A percentile compares a stretch with the other conserved stretches of the same genome.
Evolutionary conservation across 2,113 vertebrate species (phyloP).

Genomic region (Grantiella picta): DNA sequence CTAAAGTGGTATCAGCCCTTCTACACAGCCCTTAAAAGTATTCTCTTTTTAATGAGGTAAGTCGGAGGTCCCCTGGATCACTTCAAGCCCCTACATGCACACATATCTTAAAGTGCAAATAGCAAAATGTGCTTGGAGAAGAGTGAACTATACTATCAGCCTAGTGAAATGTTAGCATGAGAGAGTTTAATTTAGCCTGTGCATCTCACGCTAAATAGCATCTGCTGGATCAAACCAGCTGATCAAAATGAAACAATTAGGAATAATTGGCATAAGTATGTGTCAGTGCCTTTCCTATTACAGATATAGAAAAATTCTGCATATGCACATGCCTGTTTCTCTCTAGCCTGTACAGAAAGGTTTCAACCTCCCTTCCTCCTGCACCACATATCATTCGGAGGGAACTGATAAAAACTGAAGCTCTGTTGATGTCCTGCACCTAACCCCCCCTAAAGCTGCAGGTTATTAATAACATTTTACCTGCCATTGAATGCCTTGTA

Average conservation of each 20-base stretch:
- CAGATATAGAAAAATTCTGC: neutral
- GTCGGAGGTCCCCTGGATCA: neutral
- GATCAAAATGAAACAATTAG: neutral
- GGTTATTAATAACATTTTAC: neutral
- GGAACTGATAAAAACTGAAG: neutral
- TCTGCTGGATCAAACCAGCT: neutral
- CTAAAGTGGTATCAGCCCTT: neutral
- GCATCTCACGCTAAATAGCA: neutral
- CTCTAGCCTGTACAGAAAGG: neutral
- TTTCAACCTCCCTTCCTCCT: neutral
- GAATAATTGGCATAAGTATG: neutral
- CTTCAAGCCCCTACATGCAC: neutral
- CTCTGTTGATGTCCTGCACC: neutral
- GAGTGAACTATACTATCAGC: neutral
- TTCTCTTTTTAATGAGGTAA: neutral
- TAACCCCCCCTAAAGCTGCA: neutral
- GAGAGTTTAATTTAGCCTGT: neutral
- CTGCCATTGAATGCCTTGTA: neutral
- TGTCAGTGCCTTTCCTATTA: neutral
- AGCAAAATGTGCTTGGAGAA: neutral
- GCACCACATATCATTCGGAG: neutral
- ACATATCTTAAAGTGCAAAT: neutral
- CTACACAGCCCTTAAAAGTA: neutral
- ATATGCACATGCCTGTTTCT: neutral
- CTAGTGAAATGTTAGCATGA: neutral